Conservation (phyloP, 37 sponge, comb jelly and placozoan genomes). For the Haliclona indistincta region DNA sequence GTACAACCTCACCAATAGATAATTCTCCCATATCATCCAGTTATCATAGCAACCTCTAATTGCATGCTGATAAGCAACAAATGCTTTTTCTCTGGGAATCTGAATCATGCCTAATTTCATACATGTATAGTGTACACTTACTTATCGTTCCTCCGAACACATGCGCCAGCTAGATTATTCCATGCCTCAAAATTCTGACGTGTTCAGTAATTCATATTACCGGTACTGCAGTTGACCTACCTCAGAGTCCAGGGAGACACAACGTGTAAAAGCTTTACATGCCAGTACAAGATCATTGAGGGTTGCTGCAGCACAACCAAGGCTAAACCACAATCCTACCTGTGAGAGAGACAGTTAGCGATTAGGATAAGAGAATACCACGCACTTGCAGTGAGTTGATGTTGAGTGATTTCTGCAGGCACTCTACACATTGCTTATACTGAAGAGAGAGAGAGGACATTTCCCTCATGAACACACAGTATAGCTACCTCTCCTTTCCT, state of each 20-base stretch:
- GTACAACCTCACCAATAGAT: slow-evolving; percentile 62
- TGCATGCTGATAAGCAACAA: slow-evolving; percentile 69
- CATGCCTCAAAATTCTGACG: slow-evolving; percentile 84
- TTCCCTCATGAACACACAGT: neutral
- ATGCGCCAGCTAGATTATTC: slow-evolving; percentile 85
- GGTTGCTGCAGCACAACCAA: slow-evolving; percentile 80
- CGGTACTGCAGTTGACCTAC: slow-evolving; percentile 44
- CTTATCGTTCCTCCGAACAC: slow-evolving; percentile 78
- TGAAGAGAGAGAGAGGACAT: neutral
- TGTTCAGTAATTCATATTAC: neutral
- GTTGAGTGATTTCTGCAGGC: slow-evolving; percentile 56
- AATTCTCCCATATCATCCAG: slow-evolving; percentile 97
- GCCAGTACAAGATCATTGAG: slow-evolving; percentile 61
- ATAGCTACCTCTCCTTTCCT: slow-evolving; percentile 51
- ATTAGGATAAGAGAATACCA: neutral
- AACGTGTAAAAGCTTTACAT: slow-evolving; percentile 64
- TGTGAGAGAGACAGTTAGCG: slow-evolving; percentile 8
- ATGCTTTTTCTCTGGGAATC: slow-evolving; percentile 52
- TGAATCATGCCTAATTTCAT: neutral
- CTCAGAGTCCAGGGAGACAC: slow-evolving; percentile 78
- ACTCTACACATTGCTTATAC: slow-evolving; percentile 58
- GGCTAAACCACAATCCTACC: slow-evolving; percentile 89
- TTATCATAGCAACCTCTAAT: slow-evolving; percentile 76
- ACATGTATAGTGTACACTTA: slow-evolving; percentile 8
- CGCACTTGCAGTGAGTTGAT: slow-evolving; percentile 70